These are phyloP conservation scores for Venturia canescens DNA, from an alignment of 1,140 invertebrate species.

Conservation along the genomic window DNA sequence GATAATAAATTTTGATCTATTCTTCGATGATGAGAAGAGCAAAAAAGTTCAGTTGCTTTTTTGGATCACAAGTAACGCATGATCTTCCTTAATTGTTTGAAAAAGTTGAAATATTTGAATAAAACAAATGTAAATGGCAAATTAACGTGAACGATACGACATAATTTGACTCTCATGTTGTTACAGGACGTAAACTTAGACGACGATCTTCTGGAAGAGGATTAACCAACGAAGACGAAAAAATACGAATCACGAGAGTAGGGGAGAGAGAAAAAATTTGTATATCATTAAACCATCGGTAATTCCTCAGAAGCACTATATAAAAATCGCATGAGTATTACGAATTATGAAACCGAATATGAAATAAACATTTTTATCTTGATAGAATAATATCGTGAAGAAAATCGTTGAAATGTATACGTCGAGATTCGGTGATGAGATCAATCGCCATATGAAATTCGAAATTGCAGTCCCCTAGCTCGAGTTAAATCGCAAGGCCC, in stretches of 20 bases:
- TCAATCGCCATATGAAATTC: not conserved
- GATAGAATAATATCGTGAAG: not conserved
- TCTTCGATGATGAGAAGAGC: no score
- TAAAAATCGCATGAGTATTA: constrained; percentile 49
- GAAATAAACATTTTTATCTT: constrained; percentile 36
- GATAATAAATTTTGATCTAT: no score
- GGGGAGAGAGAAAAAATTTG: constrained; percentile 42
- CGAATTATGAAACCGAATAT: constrained; percentile 36
- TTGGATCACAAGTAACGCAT: no score
- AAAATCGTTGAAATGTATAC: not conserved
- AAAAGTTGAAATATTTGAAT: not conserved
- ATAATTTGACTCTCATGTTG: constrained; percentile 53
- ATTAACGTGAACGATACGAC: not conserved
- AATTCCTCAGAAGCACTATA: constrained; percentile 60
- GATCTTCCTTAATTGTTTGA: no score
- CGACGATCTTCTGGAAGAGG: constrained; percentile 81
- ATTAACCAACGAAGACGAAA: constrained; percentile 57
- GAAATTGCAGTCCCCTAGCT: not conserved
- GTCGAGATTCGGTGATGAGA: not conserved
- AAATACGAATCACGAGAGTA: constrained; percentile 22
- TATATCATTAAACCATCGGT: constrained; percentile 55
- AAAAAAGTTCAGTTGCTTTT: no score
- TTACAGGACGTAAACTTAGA: constrained; percentile 82
- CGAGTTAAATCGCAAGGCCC: not conserved
- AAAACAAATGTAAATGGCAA: constrained; percentile 21